These are phyloP conservation scores for Blera fallax DNA, from an alignment of 2,888 invertebrate genomes.

Conservation along the genomic window DNA sequence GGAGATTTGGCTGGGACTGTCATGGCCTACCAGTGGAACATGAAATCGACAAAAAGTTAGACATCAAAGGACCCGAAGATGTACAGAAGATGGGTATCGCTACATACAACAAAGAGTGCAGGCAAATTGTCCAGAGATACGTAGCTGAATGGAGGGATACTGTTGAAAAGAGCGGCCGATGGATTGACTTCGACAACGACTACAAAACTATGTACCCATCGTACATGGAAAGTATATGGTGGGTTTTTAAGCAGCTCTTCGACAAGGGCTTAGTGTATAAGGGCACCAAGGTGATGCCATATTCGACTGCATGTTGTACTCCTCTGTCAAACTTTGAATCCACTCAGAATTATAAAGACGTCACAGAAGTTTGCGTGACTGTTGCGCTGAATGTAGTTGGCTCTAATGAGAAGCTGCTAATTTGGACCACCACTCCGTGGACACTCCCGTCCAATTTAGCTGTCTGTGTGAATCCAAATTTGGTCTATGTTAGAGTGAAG, in stretches of 20 bases:
- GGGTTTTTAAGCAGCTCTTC: slow-evolving; percentile 96
- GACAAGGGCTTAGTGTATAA: slow-evolving; percentile 96
- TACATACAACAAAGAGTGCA: slow-evolving; percentile 95
- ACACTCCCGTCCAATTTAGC: slow-evolving; percentile 97
- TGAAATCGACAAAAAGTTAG: slow-evolving; percentile 92
- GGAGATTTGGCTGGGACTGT: slow-evolving; percentile 98
- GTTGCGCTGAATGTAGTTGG: slow-evolving; percentile 91
- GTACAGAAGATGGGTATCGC: slow-evolving; percentile 97
- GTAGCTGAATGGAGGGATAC: slow-evolving; percentile 93
- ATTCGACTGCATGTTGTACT: slow-evolving; percentile 96
- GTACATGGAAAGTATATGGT: slow-evolving; percentile 99
- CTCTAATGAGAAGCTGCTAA: slow-evolving; percentile 61
- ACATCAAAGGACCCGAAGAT: slow-evolving; percentile 96
- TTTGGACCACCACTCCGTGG: slow-evolving; percentile 99
- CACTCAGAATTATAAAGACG: slow-evolving; percentile 98
- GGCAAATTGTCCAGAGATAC: slow-evolving; percentile 97
- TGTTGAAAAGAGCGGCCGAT: slow-evolving; percentile 92
- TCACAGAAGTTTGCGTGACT: slow-evolving; percentile 94
- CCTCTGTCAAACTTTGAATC: slow-evolving; percentile 98
- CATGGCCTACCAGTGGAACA: slow-evolving; percentile 97
- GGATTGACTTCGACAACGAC: slow-evolving; percentile 99
- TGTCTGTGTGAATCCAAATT: slow-evolving; percentile 93
- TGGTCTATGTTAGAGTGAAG: slow-evolving; percentile 90
- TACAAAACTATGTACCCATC: slow-evolving; percentile 98
- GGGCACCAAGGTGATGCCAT: slow-evolving; percentile 99